Evolutionary conservation across 2,113 vertebrate genomes (phyloP).

Genomic region (Perca flavescens): DNA sequence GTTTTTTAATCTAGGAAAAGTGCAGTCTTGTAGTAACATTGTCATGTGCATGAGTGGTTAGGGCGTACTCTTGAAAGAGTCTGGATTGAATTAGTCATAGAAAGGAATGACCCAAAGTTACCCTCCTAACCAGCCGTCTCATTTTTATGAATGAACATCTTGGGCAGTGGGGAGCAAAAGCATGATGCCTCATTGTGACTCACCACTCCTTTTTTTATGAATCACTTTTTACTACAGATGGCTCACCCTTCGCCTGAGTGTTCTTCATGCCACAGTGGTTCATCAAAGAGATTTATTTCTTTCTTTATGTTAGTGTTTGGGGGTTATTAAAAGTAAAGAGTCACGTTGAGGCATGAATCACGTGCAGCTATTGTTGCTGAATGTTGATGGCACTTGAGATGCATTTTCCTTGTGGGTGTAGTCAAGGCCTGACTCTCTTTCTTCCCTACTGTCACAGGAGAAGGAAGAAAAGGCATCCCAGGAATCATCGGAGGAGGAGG

Average conservation of each 20-base stretch:
- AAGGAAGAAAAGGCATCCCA: slow-evolving; percentile 94
- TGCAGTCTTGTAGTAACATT: slow-evolving; percentile 71
- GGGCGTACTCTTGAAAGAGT: slow-evolving; percentile 46
- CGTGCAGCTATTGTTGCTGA: slow-evolving; percentile 22
- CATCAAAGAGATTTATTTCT: slow-evolving; percentile 48
- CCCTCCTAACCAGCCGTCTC: slow-evolving; percentile 69
- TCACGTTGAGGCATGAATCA: slow-evolving; percentile 49
- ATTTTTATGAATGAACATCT: slow-evolving; percentile 90
- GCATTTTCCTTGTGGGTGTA: slow-evolving; percentile 47
- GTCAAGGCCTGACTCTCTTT: not conserved
- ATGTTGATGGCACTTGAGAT: slow-evolving; percentile 26
- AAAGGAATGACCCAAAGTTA: slow-evolving; percentile 74
- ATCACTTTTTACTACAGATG: slow-evolving; percentile 73
- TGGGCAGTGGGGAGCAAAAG: slow-evolving; percentile 39
- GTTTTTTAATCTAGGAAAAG: slow-evolving; percentile 43
- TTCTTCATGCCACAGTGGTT: slow-evolving; percentile 53
- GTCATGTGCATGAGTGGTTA: slow-evolving; percentile 59
- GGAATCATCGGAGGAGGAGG: slow-evolving; percentile 93
- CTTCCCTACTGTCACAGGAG: slow-evolving; percentile 79
- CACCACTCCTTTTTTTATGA: slow-evolving; percentile 80
- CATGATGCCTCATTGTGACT: slow-evolving; percentile 87
- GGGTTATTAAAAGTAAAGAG: slow-evolving; percentile 33
- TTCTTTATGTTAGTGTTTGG: slow-evolving; percentile 17
- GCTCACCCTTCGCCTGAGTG: slow-evolving; percentile 56
- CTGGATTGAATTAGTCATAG: slow-evolving; percentile 77